Evolutionary conservation across 2,888 invertebrate species (phyloP), one percentile per base, ranked within the genome.

Genomic region (Teinopalpus imperialis): DNA sequence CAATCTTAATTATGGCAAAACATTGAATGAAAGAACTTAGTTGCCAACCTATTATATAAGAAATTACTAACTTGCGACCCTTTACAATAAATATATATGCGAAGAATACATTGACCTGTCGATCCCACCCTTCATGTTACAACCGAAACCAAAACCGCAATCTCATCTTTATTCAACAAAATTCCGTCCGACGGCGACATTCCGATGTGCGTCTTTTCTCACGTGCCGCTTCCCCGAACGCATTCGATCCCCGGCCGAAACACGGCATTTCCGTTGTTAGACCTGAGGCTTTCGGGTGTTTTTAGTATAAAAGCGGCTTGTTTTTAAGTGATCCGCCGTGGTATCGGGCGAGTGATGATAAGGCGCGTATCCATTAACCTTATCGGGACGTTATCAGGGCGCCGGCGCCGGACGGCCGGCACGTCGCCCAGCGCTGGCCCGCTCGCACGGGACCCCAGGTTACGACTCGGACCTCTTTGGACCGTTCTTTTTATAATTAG

Each of bases 331-430:
- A 52, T 53, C 48, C 48, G 52, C 56, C 57, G 57, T 57, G 61
- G 55, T 67, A 65, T 62, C 63, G 62, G 57, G 60, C 59, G 66
- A 63, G 60, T 57, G 63, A 65, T 70, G 83, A 83, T 83, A 83
- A 78, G 69, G 70, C 63, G 63, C 69, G 76, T 70, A 63, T 83
- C 86, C 86, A 87, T 87, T 87, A 87, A 72, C 69, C 77, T 80
- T 87, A 87, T 85, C 85, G 73, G 65, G 53, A 57, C 70, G 76
- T 75, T 81, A 81, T 82, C 82, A 74, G 58, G 70, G 81, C 83
- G 85, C 83, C 83, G 83, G 83, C 85, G 85, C 81, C 81, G 76
- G 66, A 50, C 48, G 51, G 47, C 51, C 51, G 57, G 53, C 61
- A 23, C 9, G 20, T 21, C 20, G 41, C 16, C 26, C 32, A 16